Percentiles rank a stretch among this genome's conserved stretches.
These are phyloP conservation scores for Corvus hawaiiensis DNA, from an alignment of 2,113 vertebrate genomes.

Conservation along the genomic window DNA sequence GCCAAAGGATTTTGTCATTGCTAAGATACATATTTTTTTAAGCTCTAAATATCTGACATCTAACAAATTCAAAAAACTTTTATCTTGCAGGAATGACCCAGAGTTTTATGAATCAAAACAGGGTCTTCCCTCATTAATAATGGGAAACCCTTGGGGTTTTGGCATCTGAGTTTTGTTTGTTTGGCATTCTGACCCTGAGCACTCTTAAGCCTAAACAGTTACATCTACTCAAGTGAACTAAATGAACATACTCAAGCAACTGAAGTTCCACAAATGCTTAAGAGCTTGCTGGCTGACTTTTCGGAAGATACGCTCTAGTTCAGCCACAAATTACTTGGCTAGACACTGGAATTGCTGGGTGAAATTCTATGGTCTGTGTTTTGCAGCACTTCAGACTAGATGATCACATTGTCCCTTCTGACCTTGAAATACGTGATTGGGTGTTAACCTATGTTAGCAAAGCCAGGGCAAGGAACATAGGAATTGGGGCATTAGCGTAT, in stretches of 20 bases:
- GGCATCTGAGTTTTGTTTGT: neutral
- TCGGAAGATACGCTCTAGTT: neutral
- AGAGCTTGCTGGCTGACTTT: constrained; percentile 14
- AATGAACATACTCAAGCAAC: neutral
- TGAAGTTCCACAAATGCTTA: neutral
- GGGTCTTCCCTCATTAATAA: neutral
- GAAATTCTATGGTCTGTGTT: constrained; percentile 23
- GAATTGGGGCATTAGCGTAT: neutral
- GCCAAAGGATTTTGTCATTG: constrained; percentile 43
- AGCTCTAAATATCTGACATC: neutral
- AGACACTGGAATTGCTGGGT: constrained; percentile 38
- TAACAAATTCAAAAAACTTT: neutral
- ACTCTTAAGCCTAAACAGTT: neutral
- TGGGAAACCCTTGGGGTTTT: neutral
- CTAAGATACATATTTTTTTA: neutral
- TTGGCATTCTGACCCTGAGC: neutral
- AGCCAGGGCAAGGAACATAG: neutral
- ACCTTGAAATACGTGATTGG: constrained; percentile 11
- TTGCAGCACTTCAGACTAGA: neutral
- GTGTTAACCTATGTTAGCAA: neutral
- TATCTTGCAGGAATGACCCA: neutral
- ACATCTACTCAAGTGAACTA: neutral
- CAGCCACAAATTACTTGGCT: constrained; percentile 46
- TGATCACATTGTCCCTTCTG: neutral
- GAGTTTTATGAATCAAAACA: constrained; percentile 6